phyloP scores from a whole-genome alignment of 2,113 vertebrate genomes.

The Ramphastos sulfuratus region DNA sequence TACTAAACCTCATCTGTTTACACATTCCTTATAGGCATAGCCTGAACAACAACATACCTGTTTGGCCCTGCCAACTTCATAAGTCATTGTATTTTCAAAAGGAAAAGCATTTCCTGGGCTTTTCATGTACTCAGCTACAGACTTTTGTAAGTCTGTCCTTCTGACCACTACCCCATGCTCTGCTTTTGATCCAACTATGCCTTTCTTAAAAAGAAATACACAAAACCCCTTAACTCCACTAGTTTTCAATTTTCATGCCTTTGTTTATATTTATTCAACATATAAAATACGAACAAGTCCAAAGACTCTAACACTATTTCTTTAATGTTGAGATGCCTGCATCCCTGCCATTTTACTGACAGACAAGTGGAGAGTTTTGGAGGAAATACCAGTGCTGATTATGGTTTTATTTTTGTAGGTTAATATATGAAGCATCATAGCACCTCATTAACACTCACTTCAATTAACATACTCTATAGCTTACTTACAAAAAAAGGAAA shows the following conservation, averaged over 20 bases:
- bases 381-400: not conserved
- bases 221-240: not conserved
- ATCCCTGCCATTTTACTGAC: not conserved
- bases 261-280: not conserved
- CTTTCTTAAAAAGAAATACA: not conserved
- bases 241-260: not conserved
- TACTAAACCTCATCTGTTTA: not conserved
- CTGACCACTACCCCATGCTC: not conserved
- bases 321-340: not conserved
- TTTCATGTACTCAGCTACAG: not conserved
- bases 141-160: not conserved
- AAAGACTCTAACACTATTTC: not conserved
- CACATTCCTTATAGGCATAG: not conserved
- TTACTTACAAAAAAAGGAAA: not conserved
- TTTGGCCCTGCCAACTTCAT: not conserved
- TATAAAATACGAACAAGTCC: not conserved
- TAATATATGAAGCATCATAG: not conserved
- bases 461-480: not conserved
- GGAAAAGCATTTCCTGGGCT: not conserved
- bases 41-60: not conserved
- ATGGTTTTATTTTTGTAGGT: not conserved
- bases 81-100: not conserved
- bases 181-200: not conserved
- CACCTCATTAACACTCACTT: not conserved
- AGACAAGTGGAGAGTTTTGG: not conserved